These are phyloP conservation scores for Sclerurus mexicanus DNA, from an alignment of 2,113 vertebrate genomes.

Conservation along the genomic window DNA sequence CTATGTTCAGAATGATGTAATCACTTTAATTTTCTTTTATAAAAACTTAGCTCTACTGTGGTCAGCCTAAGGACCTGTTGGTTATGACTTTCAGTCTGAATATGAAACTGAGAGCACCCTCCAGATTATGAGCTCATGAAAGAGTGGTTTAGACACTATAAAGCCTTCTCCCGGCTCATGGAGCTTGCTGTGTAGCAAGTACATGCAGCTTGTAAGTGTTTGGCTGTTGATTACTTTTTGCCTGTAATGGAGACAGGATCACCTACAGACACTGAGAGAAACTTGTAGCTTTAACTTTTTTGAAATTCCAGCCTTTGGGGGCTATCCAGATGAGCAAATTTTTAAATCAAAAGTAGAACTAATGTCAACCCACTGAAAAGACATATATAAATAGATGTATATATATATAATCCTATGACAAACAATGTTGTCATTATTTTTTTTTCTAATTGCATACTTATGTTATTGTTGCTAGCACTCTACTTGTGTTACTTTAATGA, in stretches of 20 bases:
- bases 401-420: neutral
- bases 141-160: neutral
- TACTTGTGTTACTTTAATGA: neutral
- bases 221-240: neutral
- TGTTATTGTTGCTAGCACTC: neutral
- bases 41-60: neutral
- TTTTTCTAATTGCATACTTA: neutral
- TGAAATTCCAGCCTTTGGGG: neutral
- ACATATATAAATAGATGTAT: too few species aligned
- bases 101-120: neutral
- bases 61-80: neutral
- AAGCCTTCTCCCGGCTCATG: neutral
- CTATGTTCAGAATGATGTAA: rapidly evolving
- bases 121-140: neutral
- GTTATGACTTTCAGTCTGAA: neutral
- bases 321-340: neutral
- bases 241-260: neutral
- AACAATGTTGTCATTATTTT: neutral
- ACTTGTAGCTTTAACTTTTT: neutral
- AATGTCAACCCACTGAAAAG: neutral
- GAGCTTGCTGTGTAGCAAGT: neutral
- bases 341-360: neutral
- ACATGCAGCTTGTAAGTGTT: neutral
- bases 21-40: neutral
- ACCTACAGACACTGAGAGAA: neutral